Base-by-base conservation (phyloP, 2,113 vertebrate genomes). In the Cettia cetti region DNA sequence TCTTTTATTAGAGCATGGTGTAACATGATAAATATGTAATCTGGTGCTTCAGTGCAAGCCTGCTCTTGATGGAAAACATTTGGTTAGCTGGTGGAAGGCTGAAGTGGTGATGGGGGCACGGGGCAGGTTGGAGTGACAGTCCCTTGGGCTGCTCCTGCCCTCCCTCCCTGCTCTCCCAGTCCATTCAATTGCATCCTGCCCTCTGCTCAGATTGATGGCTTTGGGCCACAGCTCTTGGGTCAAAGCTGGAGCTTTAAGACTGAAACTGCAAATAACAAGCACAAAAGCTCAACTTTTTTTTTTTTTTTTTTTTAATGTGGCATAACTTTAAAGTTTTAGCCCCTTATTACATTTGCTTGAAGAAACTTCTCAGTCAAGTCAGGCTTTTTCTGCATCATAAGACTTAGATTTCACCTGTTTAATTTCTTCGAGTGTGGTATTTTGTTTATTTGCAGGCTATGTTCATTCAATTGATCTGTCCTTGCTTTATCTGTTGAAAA, bases 111-210 rank as follows among this genome's bases (percentile, higher is more conserved):
- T 0, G 18, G 9, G 23, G 21, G 52, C 40, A 3, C 1, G 15
- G 77, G 52, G 44, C 39, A 74, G 68, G 2, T 0, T 4, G 49
- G 22, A 24, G 13, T 31, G 66, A 13, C 24, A 21, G 2, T 27
- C 33, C 82, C 6, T 1, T 22, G 30, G 60, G 3, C 4, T 31
- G 56, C 57, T 79, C 21, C 79, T 79, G 26, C 44, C 19, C 30
- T 61, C 33, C 60, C 30, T 33, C 33, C 31, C 1, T 31, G 37
- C 50, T 52, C 21, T 40, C 3, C 14, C 20, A 16, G 7, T 5
- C 33, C 26, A 0, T 22, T 12, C 0, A 2, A 5, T 18, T 63
- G 71, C 9, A 23, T 27, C 10, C 74, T 81, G 13, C 56, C 37
- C 26, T 18, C 75, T 65, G 53, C 72, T 82, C 47, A 35, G 54